Evolutionary conservation across 2,113 vertebrate genomes (phyloP).

Genomic region (Narcine bancroftii): DNA sequence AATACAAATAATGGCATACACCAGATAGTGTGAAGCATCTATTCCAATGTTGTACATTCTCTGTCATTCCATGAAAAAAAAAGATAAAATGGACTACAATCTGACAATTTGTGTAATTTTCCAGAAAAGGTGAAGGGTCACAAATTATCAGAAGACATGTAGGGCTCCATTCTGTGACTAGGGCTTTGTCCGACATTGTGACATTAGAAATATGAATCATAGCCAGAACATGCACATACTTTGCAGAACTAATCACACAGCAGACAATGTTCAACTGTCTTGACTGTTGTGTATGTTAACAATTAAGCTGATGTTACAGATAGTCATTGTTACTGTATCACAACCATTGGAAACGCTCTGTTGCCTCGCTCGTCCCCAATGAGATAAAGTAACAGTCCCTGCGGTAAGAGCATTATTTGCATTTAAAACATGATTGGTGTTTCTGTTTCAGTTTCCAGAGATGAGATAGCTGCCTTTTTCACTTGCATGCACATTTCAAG

Average conservation of each 20-base stretch:
- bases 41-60: background rate
- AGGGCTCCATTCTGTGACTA: background rate
- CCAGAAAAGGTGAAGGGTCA: background rate
- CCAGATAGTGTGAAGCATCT: too few relatives aligned
- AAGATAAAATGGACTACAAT: background rate
- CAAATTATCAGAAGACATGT: background rate
- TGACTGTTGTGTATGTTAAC: background rate
- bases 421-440: background rate
- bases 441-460: slow-evolving; percentile 1
- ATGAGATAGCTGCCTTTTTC: background rate
- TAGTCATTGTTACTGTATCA: background rate
- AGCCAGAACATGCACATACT: slow-evolving; percentile 1
- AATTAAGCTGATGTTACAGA: background rate
- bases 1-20: background rate
- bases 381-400: background rate
- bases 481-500: background rate
- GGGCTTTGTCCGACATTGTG: background rate
- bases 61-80: background rate
- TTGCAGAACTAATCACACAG: background rate
- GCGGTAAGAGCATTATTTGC: background rate
- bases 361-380: background rate
- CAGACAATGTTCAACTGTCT: background rate
- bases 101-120: background rate
- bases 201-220: slow-evolving; percentile 11
- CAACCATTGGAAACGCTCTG: background rate